phyloP scores from a whole-genome alignment of 2,888 invertebrate genomes.

The Aromia moschata region DNA sequence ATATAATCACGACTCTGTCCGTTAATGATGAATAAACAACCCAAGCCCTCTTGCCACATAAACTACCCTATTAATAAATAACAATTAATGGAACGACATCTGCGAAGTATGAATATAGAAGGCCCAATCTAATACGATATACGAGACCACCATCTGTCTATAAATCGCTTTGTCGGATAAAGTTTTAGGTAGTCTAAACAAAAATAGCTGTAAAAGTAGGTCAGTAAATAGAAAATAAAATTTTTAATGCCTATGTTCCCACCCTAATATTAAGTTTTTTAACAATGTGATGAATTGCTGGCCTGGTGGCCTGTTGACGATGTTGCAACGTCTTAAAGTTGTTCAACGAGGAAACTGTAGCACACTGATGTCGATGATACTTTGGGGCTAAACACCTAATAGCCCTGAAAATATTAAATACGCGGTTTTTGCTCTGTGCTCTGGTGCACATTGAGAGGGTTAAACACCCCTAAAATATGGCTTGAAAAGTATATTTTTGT shows the following conservation, averaged over 20 bases:
- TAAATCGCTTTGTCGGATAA: slow-evolving; percentile 1
- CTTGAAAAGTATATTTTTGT: no score
- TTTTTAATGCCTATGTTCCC: slow-evolving; percentile 1
- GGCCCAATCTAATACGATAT: slow-evolving; percentile 4
- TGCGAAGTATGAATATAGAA: not conserved
- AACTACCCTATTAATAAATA: not conserved
- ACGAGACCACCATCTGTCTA: slow-evolving; percentile 19
- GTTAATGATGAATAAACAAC: not conserved
- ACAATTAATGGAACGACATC: not conserved
- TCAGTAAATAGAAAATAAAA: slow-evolving; percentile 8
- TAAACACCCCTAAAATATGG: no score
- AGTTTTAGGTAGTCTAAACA: slow-evolving; percentile 16
- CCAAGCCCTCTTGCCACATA: not conserved
- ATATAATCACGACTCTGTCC: no score
- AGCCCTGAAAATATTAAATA: no score
- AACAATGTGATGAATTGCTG: not conserved
- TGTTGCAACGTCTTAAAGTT: no score
- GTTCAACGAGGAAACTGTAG: no score
- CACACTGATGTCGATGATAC: no score
- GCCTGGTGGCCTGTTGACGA: not conserved
- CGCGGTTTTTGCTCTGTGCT: no score
- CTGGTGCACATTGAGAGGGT: no score
- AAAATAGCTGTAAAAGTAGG: not conserved
- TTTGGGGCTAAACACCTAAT: no score
- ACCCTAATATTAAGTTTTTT: slow-evolving; percentile 2